A percentile compares a stretch with the other conserved stretches of the same genome.
Conservation (phyloP, 1,140 invertebrate genomes). For the Zaprionus africanus region DNA sequence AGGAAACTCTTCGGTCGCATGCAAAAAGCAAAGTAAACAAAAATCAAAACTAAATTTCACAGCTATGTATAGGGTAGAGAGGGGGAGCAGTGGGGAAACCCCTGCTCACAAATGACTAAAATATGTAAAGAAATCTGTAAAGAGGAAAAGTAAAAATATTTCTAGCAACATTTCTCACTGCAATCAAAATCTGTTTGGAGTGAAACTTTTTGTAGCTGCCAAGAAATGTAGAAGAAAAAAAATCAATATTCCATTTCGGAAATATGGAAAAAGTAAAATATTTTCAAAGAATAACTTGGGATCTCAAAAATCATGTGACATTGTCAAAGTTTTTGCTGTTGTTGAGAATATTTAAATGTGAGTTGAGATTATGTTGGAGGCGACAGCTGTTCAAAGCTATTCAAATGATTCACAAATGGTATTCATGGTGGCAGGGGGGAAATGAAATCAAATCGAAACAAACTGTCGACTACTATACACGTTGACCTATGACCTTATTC, state of each 20-base stretch:
- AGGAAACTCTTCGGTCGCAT: neutral
- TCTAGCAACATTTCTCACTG: neutral
- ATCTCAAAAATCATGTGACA: neutral
- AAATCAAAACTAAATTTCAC: slow-evolving; percentile 7
- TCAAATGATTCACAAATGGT: slow-evolving; percentile 10
- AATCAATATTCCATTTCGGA: neutral
- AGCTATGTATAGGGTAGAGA: neutral
- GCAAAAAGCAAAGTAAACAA: slow-evolving; percentile 5
- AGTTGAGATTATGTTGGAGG: neutral
- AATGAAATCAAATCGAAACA: slow-evolving; percentile 7
- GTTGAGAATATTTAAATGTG: neutral
- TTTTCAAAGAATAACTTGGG: neutral
- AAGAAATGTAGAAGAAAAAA: neutral
- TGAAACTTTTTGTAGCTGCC: neutral
- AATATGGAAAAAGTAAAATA: neutral
- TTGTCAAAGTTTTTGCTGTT: neutral
- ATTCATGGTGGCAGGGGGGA: slow-evolving; percentile 4
- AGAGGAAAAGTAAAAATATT: neutral
- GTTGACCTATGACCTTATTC: slow-evolving; percentile 31
- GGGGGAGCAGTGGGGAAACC: neutral
- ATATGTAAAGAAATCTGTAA: neutral
- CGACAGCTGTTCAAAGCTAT: slow-evolving; percentile 1
- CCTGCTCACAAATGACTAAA: neutral
- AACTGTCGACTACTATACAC: slow-evolving; percentile 40
- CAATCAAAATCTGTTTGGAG: slow-evolving; percentile 3